phyloP scores from a whole-genome alignment of 1,140 invertebrate species.

The Apis cerana region DNA sequence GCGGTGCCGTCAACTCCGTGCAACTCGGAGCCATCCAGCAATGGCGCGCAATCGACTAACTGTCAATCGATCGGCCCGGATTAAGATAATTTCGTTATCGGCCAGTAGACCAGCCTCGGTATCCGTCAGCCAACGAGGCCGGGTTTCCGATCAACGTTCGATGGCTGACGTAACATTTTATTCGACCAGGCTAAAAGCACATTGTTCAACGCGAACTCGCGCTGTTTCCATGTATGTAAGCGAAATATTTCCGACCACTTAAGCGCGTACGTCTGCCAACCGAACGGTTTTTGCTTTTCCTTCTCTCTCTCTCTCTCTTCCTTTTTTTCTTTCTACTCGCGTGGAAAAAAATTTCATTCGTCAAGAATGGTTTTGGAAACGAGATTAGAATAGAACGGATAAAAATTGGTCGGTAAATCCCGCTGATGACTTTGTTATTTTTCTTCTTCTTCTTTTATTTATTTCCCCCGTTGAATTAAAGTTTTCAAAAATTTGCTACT shows the following conservation, averaged over 20 bases:
- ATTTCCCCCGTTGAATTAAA: no score
- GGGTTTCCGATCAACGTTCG: constrained; percentile 63
- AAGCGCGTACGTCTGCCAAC: neutral
- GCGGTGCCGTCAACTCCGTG: constrained; percentile 55
- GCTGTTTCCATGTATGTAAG: constrained; percentile 41
- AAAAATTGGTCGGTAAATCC: neutral
- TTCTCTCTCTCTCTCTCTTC: neutral
- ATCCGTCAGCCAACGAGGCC: constrained; percentile 63
- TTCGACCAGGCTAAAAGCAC: constrained; percentile 57
- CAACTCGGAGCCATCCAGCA: constrained; percentile 53
- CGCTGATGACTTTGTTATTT: neutral
- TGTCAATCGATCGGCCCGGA: constrained; percentile 71
- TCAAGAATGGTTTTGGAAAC: neutral
- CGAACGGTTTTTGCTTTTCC: neutral
- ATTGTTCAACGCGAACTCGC: constrained; percentile 33
- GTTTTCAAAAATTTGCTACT: no score
- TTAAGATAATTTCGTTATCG: constrained; percentile 74
- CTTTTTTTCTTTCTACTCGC: neutral
- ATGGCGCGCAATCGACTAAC: constrained; percentile 68
- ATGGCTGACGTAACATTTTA: constrained; percentile 65
- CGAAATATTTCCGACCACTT: constrained; percentile 47
- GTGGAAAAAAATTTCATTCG: neutral
- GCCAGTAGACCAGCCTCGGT: constrained; percentile 56
- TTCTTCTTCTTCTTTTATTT: neutral
- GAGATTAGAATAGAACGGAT: neutral